These are phyloP conservation scores for Glyptemys insculpta DNA, from an alignment of 2,797 vertebrate species.

Conservation along the genomic window DNA sequence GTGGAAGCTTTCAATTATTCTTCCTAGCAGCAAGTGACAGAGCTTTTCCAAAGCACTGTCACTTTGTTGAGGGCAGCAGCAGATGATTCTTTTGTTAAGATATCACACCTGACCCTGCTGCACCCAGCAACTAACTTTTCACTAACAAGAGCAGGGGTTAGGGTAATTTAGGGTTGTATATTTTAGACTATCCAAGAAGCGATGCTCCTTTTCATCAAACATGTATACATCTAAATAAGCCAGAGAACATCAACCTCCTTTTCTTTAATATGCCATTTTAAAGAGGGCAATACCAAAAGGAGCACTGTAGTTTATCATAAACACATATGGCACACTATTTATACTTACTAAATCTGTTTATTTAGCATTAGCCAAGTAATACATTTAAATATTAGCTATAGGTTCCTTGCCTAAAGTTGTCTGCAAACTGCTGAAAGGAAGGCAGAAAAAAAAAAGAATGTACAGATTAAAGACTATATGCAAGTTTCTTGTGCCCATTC, in stretches of 20 bases:
- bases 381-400: background rate
- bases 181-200: too few relatives aligned
- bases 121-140: background rate
- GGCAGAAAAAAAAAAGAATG: background rate
- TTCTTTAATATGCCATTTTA: background rate
- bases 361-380: background rate
- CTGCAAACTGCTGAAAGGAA: background rate
- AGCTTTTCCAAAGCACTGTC: background rate
- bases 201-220: too few relatives aligned
- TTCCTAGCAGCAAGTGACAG: background rate
- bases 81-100: background rate
- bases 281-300: background rate
- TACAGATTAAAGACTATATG: background rate
- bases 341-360: background rate
- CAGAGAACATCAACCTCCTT: background rate
- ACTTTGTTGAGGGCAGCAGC: background rate
- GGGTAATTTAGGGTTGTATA: background rate
- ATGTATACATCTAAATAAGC: background rate
- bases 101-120: background rate
- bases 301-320: background rate
- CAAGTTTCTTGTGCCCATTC: rapidly evolving
- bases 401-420: background rate
- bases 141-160: background rate
- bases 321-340: background rate
- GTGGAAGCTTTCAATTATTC: background rate